Percentiles rank a stretch among this genome's conserved stretches.
These are phyloP conservation scores for Noctua janthe DNA, from an alignment of 2,888 invertebrate genomes.

Conservation along the genomic window DNA sequence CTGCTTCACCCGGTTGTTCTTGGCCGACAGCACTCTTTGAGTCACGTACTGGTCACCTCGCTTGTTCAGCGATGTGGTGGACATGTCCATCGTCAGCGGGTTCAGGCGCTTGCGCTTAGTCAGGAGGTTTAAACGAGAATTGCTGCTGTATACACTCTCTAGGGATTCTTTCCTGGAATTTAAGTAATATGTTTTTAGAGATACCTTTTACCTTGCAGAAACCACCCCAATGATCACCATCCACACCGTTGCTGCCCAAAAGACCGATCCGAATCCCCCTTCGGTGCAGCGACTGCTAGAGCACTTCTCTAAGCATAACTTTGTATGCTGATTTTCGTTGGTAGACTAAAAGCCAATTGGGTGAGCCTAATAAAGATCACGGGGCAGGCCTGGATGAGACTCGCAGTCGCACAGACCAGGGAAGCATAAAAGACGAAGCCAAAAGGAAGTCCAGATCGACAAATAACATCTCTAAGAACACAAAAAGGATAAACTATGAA, in stretches of 20 bases:
- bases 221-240: background rate
- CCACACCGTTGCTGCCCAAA: background rate
- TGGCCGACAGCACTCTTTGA: conserved; percentile 94
- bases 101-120: conserved; percentile 83
- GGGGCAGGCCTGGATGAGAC: background rate
- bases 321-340: no score
- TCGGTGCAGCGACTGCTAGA: background rate
- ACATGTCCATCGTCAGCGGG: conserved; percentile 78
- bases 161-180: conserved; percentile 84
- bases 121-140: conserved; percentile 83
- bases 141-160: conserved; percentile 87
- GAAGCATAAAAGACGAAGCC: background rate
- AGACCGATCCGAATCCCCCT: background rate
- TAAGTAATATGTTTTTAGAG: background rate
- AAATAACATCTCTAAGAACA: background rate
- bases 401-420: background rate
- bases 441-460: no score
- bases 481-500: background rate
- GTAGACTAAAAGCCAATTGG: background rate
- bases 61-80: conserved; percentile 75
- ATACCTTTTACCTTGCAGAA: background rate
- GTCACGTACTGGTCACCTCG: conserved; percentile 82
- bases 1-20: conserved; percentile 93
- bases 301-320: no score
- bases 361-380: background rate